These are phyloP conservation scores for Drosophila kanekoi DNA, from an alignment of 2,888 invertebrate genomes.

Conservation along the genomic window DNA sequence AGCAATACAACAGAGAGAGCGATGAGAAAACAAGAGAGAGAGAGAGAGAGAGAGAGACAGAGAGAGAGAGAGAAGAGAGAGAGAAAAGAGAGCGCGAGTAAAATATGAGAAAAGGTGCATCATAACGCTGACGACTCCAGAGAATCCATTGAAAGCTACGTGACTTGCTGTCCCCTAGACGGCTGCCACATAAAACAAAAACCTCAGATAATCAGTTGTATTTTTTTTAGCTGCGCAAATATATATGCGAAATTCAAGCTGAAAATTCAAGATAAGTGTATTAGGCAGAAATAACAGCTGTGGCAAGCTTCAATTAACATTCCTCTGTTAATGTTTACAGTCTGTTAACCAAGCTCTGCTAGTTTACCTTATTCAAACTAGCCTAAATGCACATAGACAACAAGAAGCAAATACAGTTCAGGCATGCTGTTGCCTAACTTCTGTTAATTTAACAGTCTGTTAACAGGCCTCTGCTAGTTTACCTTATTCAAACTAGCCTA, in stretches of 20 bases:
- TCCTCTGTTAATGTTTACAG: not conserved
- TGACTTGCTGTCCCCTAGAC: conserved; percentile 26
- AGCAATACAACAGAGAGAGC: conserved; percentile 1
- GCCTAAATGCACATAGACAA: no score
- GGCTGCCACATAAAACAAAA: no score
- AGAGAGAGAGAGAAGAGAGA: not conserved
- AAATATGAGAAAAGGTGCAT: conserved; percentile 36
- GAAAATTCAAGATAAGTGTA: no score
- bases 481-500: no score
- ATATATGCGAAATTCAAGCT: no score
- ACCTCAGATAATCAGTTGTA: not conserved
- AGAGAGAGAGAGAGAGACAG: not conserved
- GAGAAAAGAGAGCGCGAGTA: not conserved
- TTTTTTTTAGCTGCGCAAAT: not conserved
- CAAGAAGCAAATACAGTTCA: no score
- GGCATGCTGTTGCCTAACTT: no score
- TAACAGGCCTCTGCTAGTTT: no score
- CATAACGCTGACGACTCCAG: conserved; percentile 43
- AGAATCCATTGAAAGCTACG: conserved; percentile 39
- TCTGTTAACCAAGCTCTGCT: no score
- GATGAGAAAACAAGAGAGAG: not conserved
- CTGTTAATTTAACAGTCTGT: no score
- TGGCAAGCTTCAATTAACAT: not conserved
- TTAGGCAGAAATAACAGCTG: not conserved
- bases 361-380: no score